Conservation (phyloP, 2,113 vertebrate species). For the Phalacrocorax carbo region DNA sequence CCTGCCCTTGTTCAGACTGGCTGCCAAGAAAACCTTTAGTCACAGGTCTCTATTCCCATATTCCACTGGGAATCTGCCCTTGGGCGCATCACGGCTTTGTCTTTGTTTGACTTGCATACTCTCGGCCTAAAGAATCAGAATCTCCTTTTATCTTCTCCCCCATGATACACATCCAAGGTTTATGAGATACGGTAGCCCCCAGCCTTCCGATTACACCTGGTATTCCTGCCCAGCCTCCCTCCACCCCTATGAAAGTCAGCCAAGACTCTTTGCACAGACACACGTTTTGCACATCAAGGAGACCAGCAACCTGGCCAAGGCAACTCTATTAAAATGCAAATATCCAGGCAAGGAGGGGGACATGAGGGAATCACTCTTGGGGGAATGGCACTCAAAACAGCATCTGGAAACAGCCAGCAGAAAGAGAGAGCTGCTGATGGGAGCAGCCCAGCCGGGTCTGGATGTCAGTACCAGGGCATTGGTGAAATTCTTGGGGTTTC, state of each 20-base stretch:
- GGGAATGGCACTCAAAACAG: neutral
- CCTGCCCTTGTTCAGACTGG: neutral
- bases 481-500: no score
- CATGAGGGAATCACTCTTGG: neutral
- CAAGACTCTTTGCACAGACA: neutral
- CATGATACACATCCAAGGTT: neutral
- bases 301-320: neutral
- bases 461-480: neutral
- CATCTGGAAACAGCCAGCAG: neutral
- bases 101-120: neutral
- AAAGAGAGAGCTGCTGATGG: neutral
- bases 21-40: neutral
- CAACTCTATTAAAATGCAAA: neutral
- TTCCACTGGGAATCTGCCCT: neutral
- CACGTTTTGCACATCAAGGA: accelerated
- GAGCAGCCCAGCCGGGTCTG: neutral
- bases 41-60: neutral
- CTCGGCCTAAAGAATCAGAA: neutral
- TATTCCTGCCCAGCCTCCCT: neutral
- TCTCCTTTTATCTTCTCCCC: neutral
- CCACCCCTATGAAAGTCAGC: neutral
- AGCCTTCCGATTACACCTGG: neutral
- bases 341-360: neutral
- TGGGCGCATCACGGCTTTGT: neutral
- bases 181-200: neutral